Base-by-base conservation (phyloP, 2,888 invertebrate genomes). In the Perizoma affinitatum region DNA sequence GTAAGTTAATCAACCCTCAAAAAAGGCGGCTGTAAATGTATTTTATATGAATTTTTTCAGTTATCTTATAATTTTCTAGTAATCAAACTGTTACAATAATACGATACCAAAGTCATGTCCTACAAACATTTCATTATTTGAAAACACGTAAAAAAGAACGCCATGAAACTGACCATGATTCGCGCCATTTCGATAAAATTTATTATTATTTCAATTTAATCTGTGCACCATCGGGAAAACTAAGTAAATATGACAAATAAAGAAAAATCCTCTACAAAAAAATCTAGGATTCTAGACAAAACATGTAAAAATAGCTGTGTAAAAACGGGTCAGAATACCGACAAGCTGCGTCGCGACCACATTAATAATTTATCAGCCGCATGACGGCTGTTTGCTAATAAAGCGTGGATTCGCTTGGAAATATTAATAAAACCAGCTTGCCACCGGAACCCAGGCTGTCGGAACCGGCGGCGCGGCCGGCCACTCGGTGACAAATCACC, bases 361-460 rank as follows among this genome's bases (percentile, higher is more conserved):
- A 90, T 92, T 91, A 90, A 92, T 92, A 92, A 92, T 91, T 91
- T 91, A 91, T 91, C 90, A 90, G 89, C 87, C 90, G 76, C 86
- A 88, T 90, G 91, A 92, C 91, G 88, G 86, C 86, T 90, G 91
- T 91, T 91, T 90, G 89, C 91, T 91, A 92, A 92, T 92, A 92
- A 91, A 91, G 89, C 91, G 87, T 82, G 83, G 87, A 88, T 88
- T 90, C 87, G 83, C 84, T 82, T 88, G 88, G 87, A 90, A 91
- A 91, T 92, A 91, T 92, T 90, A 92, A 92, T 91, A 91, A 92
- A 90, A 90, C 88, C 88, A 84, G 87, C 86, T 81, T 87, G 88
- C 86, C 83, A 79, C 80, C 84, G 86, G 87, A 86, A 86, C 84
- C 78, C 79, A 79, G 73, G 74, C 78, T 81, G 81, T 76, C 82